Evolutionary conservation across 1,140 invertebrate species (phyloP).

Genomic region (Drosophila fuyamai): DNA sequence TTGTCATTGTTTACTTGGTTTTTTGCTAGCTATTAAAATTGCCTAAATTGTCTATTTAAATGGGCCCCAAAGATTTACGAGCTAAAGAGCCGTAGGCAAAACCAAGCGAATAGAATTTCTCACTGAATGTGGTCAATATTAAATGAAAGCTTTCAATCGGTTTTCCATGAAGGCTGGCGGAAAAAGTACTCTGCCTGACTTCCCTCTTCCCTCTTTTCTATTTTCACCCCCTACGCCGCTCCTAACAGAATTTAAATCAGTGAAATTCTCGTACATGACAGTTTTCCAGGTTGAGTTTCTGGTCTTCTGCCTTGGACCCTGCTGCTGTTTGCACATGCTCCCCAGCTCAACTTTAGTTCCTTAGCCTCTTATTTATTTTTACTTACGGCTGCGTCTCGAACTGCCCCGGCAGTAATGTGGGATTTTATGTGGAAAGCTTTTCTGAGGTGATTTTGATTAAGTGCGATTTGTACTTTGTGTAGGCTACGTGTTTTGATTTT

Average conservation of each 20-base stretch:
- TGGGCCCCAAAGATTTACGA: too few relatives aligned
- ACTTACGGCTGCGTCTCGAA: slow-evolving; percentile 36
- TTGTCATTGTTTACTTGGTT: too few relatives aligned
- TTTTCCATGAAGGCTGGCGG: slow-evolving; percentile 12
- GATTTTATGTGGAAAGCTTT: slow-evolving; percentile 65
- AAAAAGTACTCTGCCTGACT: slow-evolving; percentile 12
- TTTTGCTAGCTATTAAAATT: too few relatives aligned
- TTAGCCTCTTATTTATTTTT: slow-evolving; percentile 60
- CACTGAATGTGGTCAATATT: slow-evolving; percentile 63
- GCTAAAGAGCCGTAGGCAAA: background rate
- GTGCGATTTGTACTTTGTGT: slow-evolving; percentile 80
- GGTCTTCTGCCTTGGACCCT: slow-evolving; percentile 7
- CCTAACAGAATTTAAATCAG: slow-evolving; percentile 81
- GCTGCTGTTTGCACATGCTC: slow-evolving; percentile 14
- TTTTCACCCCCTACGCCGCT: slow-evolving; percentile 3
- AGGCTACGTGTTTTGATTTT: slow-evolving; percentile 77
- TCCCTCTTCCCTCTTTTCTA: background rate
- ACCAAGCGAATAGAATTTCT: slow-evolving; percentile 13
- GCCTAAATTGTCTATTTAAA: too few relatives aligned
- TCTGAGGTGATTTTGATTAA: slow-evolving; percentile 80
- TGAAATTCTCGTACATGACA: slow-evolving; percentile 78
- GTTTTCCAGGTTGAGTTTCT: slow-evolving; percentile 62
- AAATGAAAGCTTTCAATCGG: slow-evolving; percentile 40
- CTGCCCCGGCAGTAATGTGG: slow-evolving; percentile 16
- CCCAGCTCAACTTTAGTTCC: slow-evolving; percentile 5